Evolutionary conservation across 2,888 invertebrate species (phyloP), one percentile per base, ranked within the genome.

Genomic region (Drosophila prostipennis): DNA sequence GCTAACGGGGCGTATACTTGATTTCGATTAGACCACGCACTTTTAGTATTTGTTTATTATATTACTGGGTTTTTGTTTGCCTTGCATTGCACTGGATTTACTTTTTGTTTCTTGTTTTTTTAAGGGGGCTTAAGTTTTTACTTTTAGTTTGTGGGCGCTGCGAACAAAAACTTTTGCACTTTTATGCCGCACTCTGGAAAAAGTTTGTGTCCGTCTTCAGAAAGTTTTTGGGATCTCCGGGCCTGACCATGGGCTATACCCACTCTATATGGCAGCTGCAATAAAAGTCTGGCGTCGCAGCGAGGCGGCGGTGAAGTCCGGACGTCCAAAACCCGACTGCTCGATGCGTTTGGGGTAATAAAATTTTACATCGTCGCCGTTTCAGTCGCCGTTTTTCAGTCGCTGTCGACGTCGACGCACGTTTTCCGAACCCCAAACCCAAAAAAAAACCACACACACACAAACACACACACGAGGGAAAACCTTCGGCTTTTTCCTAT

Each of bases 321-420:
- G 87, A 83, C 82, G 84, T 85, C 84, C 84, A 85, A 85, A 85
- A 85, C 82, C 80, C 89, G 89, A 89, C 85, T 86, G 83, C 86
- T 88, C 74, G 77, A 79, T 89, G 89, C 85, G 89, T 86, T 87
- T 81, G 85, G 89, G 85, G 85, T 87, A 89, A 89, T 86, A 86
- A 86, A 86, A 89, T 86, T 89, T 86, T 84, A 89, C 84, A 86
- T 86, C 72, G 88, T 57, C 63, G 13, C 60, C 57, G 42, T 36
- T 56, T 16, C 59, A 34, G 65, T 16, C 43, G 49, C 55, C 46
- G 46, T 46, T 32, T 52, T 26, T 55, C 59, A 39, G 58, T 46
- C 36, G 32, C 36, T 29, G 45, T 63, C 49, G 23, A 54, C 75
- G 60, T 36, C 51, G 48, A 48, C 48, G 48, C 48, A 48, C 48